Conservation (phyloP, 1,140 invertebrate genomes). For the Drosophila tani region DNA sequence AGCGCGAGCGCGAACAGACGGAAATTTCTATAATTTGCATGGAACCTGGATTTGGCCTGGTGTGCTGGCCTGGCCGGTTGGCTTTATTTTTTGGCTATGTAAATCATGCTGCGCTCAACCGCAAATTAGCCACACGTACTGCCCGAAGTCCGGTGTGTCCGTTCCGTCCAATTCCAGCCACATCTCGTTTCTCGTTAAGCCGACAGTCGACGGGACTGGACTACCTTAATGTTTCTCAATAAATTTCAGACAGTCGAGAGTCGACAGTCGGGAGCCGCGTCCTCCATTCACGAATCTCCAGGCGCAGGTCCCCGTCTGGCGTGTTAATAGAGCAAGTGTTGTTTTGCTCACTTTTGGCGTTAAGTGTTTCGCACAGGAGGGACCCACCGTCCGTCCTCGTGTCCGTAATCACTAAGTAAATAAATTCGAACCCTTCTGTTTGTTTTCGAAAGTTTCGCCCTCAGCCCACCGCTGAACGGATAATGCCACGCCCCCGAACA, state of each 20-base stretch:
- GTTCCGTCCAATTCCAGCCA: background rate
- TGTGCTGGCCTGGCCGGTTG: conserved; percentile 10
- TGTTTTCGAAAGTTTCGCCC: conserved; percentile 65
- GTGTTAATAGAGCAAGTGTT: conserved; percentile 84
- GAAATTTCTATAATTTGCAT: conserved; percentile 84
- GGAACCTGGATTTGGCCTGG: conserved; percentile 10
- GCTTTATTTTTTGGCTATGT: conserved; percentile 60
- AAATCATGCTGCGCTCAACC: conserved; percentile 72
- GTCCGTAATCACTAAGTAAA: conserved; percentile 74
- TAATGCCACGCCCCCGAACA: conserved; percentile 63
- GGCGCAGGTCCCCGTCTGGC: conserved; percentile 30
- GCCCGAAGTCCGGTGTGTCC: conserved; percentile 2
- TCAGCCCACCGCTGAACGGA: conserved; percentile 18
- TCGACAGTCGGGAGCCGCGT: background rate
- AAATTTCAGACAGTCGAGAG: conserved; percentile 61
- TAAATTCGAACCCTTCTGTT: conserved; percentile 73
- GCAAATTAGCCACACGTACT: conserved; percentile 80
- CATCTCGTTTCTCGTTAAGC: conserved; percentile 70
- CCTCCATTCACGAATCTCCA: conserved; percentile 13
- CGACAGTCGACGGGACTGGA: conserved; percentile 12
- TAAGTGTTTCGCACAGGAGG: conserved; percentile 78
- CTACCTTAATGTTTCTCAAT: conserved; percentile 73
- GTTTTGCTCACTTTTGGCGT: conserved; percentile 84
- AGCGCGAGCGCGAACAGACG: background rate
- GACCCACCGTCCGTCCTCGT: background rate